A percentile compares a stretch with the other conserved stretches of the same genome.
Conservation (phyloP, 2,888 invertebrate genomes). For the Eilema depressum region DNA sequence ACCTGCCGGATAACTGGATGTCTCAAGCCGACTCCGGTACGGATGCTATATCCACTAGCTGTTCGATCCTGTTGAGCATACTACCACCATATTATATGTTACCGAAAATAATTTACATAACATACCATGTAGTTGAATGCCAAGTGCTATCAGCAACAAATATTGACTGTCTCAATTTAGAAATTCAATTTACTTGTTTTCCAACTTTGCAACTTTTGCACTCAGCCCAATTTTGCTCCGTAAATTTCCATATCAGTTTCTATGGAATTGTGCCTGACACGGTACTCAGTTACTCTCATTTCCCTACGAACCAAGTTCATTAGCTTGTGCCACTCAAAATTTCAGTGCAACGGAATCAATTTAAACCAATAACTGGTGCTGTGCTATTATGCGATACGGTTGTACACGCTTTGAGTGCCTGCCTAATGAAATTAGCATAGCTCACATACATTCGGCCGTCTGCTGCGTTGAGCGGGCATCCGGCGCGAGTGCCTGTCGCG, state of each 20-base stretch:
- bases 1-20: no score
- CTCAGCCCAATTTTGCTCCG: no score
- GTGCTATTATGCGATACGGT: slow-evolving; percentile 33
- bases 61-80: no score
- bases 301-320: slow-evolving; percentile 19
- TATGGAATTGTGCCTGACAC: not conserved
- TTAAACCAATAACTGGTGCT: slow-evolving; percentile 38
- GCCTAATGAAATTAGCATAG: slow-evolving; percentile 61
- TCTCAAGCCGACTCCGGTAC: no score
- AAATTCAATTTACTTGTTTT: no score
- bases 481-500: slow-evolving; percentile 2
- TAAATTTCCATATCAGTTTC: not conserved
- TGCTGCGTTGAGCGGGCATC: not conserved
- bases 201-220: no score
- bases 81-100: no score
- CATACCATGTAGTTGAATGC: no score
- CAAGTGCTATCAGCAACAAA: no score
- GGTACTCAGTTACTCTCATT: not conserved
- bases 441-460: slow-evolving; percentile 37
- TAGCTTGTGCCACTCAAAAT: slow-evolving; percentile 37
- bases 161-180: no score
- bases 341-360: slow-evolving; percentile 45
- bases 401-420: slow-evolving; percentile 48
- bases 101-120: no score
- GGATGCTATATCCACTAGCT: no score